A percentile compares a stretch with the other conserved stretches of the same genome.
These are phyloP conservation scores for Agrypnia vestita DNA, from an alignment of 1,140 invertebrate species.

Conservation along the genomic window DNA sequence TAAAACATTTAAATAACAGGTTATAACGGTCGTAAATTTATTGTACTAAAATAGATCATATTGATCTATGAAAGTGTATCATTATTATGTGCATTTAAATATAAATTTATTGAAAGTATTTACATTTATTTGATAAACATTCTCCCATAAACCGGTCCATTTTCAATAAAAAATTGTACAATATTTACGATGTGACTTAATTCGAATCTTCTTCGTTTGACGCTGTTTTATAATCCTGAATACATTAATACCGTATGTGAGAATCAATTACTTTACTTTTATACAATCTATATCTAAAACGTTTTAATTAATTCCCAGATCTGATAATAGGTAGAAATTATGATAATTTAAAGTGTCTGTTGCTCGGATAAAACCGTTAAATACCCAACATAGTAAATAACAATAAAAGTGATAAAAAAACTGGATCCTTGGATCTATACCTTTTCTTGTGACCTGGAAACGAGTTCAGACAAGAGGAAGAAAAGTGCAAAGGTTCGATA, in stretches of 20 bases:
- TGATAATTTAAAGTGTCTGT: conserved; percentile 15
- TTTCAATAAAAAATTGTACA: conserved; percentile 28
- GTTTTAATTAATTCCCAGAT: conserved; percentile 35
- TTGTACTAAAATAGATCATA: conserved; percentile 22
- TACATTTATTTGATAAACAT: conserved; percentile 39
- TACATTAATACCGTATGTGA: conserved; percentile 42
- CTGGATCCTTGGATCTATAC: conserved; percentile 48
- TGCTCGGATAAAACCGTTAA: conserved; percentile 56
- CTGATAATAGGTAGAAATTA: conserved; percentile 31
- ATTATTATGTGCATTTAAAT: conserved; percentile 34
- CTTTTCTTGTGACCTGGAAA: conserved; percentile 55
- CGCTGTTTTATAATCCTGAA: background rate
- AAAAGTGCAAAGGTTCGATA: conserved; percentile 27
- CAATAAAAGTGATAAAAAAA: conserved; percentile 56
- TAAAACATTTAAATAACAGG: conserved; percentile 19
- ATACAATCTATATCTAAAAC: background rate
- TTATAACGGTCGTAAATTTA: conserved; percentile 14
- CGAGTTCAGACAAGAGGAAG: conserved; percentile 55
- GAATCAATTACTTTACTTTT: conserved; percentile 26
- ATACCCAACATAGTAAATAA: conserved; percentile 58
- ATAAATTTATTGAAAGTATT: conserved; percentile 37
- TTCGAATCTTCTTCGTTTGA: conserved; percentile 34
- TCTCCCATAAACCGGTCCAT: conserved; percentile 22
- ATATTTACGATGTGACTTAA: conserved; percentile 35
- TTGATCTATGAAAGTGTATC: background rate